Evolutionary conservation across 2,113 vertebrate species (phyloP), one percentile per base, ranked within the genome.

Genomic region (Corythornis vintsioides): DNA sequence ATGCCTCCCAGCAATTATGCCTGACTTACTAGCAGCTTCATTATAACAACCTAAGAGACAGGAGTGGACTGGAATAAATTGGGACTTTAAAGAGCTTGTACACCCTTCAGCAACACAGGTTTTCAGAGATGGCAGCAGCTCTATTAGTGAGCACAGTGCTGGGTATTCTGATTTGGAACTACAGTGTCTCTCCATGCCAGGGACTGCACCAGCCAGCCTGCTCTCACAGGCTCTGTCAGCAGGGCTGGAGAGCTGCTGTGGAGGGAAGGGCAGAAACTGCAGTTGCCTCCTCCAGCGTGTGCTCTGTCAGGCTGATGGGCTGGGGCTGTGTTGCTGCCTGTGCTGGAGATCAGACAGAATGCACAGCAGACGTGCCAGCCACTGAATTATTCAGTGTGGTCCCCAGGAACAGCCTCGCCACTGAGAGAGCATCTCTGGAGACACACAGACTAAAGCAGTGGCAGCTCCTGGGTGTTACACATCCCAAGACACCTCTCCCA

Each of bases 1-100:
- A 88, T 78, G 63, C 69, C 82, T 89, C 42, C 53, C 61, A 93
- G 78, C 76, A 87, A 85, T 87, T 89, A 87, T 42, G 55, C 56
- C 85, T 74, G 67, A 42, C 60, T 94, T 89, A 85, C 52, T 57
- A n/a, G 60, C 61, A 83, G 69, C 82, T 92, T 92, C 83, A 65
- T 83, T 77, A 48, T 56, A 93, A 28, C 84, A 83, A 47, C 26
- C 60, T 80, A 64, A 74, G 90, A 66, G 60, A 89, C 12, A 90
- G 64, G 43, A 89, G 29, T 64, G 35, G 64, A 88, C 87, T 74
- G 60, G 69, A 94, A 90, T 81, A 84, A 79, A 92, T 7, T 3
- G 24, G 48, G 13, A 71, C 26, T 92, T 93, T 83, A 77, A 93
- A 83, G 78, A 94, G 59, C 74, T 56, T 0, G 0, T 25, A 66